A percentile compares a stretch with the other conserved stretches of the same genome.
phyloP scores from a whole-genome alignment of 64 coral and sea anemone species.

The Porites lutea region DNA sequence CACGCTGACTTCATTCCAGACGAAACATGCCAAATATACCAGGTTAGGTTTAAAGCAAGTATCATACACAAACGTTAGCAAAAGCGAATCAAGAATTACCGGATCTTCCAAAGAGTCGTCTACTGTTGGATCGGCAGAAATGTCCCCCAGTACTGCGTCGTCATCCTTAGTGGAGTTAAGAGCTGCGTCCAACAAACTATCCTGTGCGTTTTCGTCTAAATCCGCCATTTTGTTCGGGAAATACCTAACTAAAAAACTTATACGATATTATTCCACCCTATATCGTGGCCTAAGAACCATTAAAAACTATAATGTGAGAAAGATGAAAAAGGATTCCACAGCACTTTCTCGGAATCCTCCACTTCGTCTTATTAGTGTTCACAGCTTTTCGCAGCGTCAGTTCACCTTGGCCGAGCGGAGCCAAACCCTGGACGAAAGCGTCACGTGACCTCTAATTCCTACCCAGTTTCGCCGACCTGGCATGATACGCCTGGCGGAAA shows the following conservation, averaged over 20 bases:
- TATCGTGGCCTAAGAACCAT: neutral
- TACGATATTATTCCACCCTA: neutral
- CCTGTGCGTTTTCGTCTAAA: constrained; percentile 83
- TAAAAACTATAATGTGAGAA: neutral
- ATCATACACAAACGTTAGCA: neutral
- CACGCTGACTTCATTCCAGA: too few relatives aligned
- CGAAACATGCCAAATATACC: too few relatives aligned
- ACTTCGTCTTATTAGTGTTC: too few relatives aligned
- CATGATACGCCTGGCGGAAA: neutral
- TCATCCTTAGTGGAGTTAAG: constrained; percentile 87
- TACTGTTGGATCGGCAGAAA: constrained; percentile 68
- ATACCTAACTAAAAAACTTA: constrained; percentile 64
- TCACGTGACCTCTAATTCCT: neutral
- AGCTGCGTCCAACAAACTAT: constrained; percentile 81
- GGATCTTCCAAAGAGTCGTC: constrained; percentile 95
- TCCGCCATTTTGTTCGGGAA: constrained; percentile 83
- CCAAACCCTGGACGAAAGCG: neutral
- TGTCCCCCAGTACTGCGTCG: constrained; percentile 85
- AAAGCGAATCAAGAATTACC: constrained; percentile 53
- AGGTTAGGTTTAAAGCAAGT: too few relatives aligned
- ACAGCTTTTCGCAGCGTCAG: too few relatives aligned
- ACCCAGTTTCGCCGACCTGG: neutral
- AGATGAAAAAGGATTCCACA: neutral
- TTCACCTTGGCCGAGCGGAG: too few relatives aligned
- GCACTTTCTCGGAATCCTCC: neutral